phyloP scores from a whole-genome alignment of 2,888 invertebrate species.

The Cetonia aurata region DNA sequence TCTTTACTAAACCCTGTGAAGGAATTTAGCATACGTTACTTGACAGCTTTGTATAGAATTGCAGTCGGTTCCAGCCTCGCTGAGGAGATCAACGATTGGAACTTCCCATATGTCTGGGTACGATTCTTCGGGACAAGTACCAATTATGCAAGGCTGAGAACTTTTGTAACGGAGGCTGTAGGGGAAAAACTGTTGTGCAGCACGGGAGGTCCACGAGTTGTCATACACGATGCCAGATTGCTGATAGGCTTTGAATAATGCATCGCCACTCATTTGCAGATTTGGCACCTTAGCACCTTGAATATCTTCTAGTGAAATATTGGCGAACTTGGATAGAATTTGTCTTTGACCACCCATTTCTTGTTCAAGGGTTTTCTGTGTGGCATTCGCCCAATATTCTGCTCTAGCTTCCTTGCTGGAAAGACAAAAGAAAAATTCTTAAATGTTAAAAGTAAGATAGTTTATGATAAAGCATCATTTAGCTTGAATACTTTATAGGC shows the following conservation, averaged over 20 bases:
- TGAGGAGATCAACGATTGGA: slow-evolving; percentile 74
- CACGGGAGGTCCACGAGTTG: slow-evolving; percentile 72
- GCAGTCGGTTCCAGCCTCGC: slow-evolving; percentile 67
- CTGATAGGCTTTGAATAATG: slow-evolving; percentile 70
- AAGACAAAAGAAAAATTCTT: background rate
- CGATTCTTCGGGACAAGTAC: slow-evolving; percentile 71
- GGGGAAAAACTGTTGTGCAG: slow-evolving; percentile 72
- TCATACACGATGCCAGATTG: slow-evolving; percentile 72
- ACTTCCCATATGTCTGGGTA: slow-evolving; percentile 75
- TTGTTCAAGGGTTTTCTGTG: slow-evolving; percentile 54
- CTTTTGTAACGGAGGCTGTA: slow-evolving; percentile 76
- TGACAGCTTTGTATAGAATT: slow-evolving; percentile 54
- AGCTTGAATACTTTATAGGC: no score
- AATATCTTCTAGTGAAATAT: slow-evolving; percentile 60
- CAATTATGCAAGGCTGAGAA: slow-evolving; percentile 70
- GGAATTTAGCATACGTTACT: slow-evolving; percentile 36
- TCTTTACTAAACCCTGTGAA: no score
- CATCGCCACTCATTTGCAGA: slow-evolving; percentile 71
- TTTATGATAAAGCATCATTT: background rate
- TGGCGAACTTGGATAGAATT: slow-evolving; percentile 62
- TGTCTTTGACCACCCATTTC: slow-evolving; percentile 63
- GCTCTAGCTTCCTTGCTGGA: slow-evolving; percentile 38
- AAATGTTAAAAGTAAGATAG: background rate
- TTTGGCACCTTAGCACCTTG: slow-evolving; percentile 69
- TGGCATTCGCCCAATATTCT: slow-evolving; percentile 62